phyloP scores from a whole-genome alignment of 2,113 vertebrate species.

The Tapirus terrestris region DNA sequence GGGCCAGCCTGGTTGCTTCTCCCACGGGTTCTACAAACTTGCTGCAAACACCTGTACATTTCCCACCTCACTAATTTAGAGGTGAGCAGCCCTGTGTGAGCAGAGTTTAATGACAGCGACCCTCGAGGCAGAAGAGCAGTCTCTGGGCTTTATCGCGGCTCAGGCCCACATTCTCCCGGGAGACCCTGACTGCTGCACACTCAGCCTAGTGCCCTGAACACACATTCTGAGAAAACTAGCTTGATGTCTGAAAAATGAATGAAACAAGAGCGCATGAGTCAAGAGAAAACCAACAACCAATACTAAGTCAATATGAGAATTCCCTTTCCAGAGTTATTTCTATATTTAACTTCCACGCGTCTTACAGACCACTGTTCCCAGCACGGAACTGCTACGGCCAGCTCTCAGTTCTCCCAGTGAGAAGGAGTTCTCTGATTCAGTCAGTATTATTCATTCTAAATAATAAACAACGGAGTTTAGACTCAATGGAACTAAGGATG shows the following conservation, averaged over 20 bases:
- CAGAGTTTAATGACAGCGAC: not conserved
- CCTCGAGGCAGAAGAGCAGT: not conserved
- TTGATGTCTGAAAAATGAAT: not conserved
- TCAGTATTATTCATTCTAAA: not conserved
- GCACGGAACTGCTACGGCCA: not conserved
- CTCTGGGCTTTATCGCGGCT: not conserved
- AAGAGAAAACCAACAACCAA: not conserved
- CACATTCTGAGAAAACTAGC: not conserved
- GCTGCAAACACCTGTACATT: not conserved
- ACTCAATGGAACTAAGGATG: not conserved
- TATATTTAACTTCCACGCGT: not conserved
- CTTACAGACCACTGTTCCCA: not conserved
- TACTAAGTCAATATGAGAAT: conserved; percentile 14
- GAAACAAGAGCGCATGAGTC: not conserved
- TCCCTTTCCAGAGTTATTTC: not conserved
- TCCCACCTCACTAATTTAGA: not conserved
- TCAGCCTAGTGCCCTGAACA: not conserved
- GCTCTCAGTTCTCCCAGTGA: not conserved
- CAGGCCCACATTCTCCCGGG: not conserved
- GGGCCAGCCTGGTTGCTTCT: not conserved
- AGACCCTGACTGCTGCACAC: not conserved
- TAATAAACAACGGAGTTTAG: not conserved
- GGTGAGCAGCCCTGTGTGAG: not conserved
- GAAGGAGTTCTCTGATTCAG: not conserved
- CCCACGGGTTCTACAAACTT: not conserved